Conservation (phyloP, 2,113 vertebrate species). For the Tupaia tana region DNA sequence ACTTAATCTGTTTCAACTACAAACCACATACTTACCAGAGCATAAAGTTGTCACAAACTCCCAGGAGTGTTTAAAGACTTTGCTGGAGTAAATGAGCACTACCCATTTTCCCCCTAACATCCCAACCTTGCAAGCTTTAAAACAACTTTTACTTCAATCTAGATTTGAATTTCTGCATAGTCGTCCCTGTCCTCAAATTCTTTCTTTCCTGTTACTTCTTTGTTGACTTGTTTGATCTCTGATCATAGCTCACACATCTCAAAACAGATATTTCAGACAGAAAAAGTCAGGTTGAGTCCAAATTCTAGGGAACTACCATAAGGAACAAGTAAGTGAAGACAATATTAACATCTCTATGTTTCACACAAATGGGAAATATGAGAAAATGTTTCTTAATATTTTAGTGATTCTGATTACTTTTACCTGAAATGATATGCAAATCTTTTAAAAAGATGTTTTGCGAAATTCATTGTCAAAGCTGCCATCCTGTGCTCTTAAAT, state of each 20-base stretch:
- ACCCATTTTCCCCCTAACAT: neutral
- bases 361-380: neutral
- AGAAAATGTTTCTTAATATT: slow-evolving; percentile 23
- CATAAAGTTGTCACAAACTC: neutral
- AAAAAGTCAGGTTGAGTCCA: neutral
- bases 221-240: neutral
- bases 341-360: neutral
- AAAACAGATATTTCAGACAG: neutral
- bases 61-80: neutral
- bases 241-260: neutral
- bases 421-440: neutral
- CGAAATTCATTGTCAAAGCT: slow-evolving; percentile 9
- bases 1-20: neutral
- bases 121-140: neutral
- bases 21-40: neutral
- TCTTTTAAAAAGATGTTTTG: neutral
- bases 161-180: slow-evolving; percentile 1
- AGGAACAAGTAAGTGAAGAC: neutral
- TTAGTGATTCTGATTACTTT: neutral
- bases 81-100: neutral
- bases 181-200: neutral
- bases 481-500: neutral
- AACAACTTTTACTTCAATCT: neutral
- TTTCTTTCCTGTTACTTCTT: neutral
- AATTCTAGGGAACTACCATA: neutral